These are phyloP conservation scores for Pardalotus punctatus DNA, from an alignment of 2,113 vertebrate species.

Conservation along the genomic window DNA sequence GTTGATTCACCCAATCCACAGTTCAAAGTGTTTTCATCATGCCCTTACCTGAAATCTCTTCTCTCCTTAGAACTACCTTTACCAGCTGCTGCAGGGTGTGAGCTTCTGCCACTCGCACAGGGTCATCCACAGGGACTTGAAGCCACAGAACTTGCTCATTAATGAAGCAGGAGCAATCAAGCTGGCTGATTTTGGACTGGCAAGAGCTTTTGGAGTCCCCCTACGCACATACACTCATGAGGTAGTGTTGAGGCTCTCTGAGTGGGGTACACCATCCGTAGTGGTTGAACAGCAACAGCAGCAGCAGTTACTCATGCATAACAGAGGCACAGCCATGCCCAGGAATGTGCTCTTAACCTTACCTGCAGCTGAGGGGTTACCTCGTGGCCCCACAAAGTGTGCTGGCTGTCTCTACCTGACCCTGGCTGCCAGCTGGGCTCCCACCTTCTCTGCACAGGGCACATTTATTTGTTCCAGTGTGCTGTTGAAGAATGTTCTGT, in stretches of 20 bases:
- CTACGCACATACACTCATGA: constrained; percentile 76
- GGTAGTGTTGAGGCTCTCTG: constrained; percentile 27
- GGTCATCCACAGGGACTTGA: constrained; percentile 79
- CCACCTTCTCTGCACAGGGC: background rate
- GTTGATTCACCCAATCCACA: background rate
- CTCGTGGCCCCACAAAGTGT: background rate
- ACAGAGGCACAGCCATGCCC: background rate
- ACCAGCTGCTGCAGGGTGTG: constrained; percentile 76
- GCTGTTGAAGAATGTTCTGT: background rate
- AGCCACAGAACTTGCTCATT: constrained; percentile 79
- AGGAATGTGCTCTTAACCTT: background rate
- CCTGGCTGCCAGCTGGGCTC: background rate
- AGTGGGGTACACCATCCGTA: background rate
- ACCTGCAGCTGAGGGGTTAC: background rate
- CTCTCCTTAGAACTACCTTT: constrained; percentile 73
- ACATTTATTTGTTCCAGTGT: background rate
- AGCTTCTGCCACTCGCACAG: constrained; percentile 75
- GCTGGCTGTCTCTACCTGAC: background rate
- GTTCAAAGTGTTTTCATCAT: background rate
- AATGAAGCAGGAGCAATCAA: constrained; percentile 71
- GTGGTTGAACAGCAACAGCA: background rate
- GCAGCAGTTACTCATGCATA: background rate
- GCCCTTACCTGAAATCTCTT: background rate
- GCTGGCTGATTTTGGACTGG: constrained; percentile 79
- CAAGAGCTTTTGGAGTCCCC: constrained; percentile 74